Conservation (phyloP, 2,888 invertebrate species). For the Rhagophthalmus giganteus region DNA sequence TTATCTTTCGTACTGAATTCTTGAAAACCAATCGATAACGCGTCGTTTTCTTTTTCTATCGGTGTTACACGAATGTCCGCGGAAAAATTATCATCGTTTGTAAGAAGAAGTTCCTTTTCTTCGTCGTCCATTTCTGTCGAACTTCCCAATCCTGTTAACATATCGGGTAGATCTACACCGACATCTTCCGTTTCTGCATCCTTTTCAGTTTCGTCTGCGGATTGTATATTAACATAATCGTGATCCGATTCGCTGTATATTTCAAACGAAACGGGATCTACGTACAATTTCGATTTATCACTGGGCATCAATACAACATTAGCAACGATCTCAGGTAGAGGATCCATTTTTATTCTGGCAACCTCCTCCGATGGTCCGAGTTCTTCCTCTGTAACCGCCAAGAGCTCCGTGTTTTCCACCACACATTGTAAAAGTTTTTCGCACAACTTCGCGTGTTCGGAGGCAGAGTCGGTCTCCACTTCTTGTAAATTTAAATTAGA, state of each 20-base stretch:
- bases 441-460: constrained; percentile 57
- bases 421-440: constrained; percentile 57
- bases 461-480: constrained; percentile 55
- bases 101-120: constrained; percentile 22
- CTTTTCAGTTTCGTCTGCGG: constrained; percentile 41
- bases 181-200: constrained; percentile 18
- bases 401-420: constrained; percentile 45
- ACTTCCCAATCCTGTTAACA: constrained; percentile 8
- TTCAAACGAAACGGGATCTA: constrained; percentile 34
- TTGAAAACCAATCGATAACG: constrained; percentile 49
- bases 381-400: constrained; percentile 40
- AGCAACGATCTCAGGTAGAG: constrained; percentile 44
- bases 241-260: constrained; percentile 37
- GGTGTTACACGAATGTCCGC: constrained; percentile 33
- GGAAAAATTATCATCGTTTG: constrained; percentile 12
- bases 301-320: constrained; percentile 48
- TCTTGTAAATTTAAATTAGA: constrained; percentile 8
- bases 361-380: constrained; percentile 41
- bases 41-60: constrained; percentile 48
- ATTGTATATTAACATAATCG: constrained; percentile 48
- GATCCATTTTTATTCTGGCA: constrained; percentile 40
- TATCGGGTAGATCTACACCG: not conserved
- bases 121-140: constrained; percentile 24
- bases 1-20: constrained; percentile 42
- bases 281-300: constrained; percentile 30